Conservation (phyloP, 1,140 invertebrate species). For the Eciton burchellii region DNA sequence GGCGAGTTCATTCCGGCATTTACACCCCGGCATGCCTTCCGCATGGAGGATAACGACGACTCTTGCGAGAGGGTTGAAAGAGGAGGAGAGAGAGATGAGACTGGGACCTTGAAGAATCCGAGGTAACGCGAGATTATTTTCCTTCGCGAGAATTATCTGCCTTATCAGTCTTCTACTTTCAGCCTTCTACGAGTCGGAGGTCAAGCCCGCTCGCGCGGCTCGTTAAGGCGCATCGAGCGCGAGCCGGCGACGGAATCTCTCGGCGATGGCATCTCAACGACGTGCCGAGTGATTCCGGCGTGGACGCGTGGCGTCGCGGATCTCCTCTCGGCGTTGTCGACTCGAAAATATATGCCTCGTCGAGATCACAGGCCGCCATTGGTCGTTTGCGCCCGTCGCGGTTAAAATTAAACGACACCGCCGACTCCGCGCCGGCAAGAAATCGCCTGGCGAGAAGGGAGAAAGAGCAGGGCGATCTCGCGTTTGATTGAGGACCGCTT, state of each 20-base stretch:
- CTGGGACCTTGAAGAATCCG: too few species aligned
- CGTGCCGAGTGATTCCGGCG: slow-evolving; percentile 52
- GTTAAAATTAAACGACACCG: slow-evolving; percentile 75
- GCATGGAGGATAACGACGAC: slow-evolving; percentile 52
- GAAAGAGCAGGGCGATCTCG: too few species aligned
- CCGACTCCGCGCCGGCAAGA: slow-evolving; percentile 11
- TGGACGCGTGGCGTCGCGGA: slow-evolving; percentile 71
- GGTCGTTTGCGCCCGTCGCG: slow-evolving; percentile 65
- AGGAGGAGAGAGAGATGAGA: too few species aligned
- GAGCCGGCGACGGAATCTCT: slow-evolving; percentile 50
- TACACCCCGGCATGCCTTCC: too few species aligned
- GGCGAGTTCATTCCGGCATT: slow-evolving; percentile 50
- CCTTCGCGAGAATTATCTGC: too few species aligned
- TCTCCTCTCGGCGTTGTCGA: slow-evolving; percentile 72
- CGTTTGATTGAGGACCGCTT: too few species aligned
- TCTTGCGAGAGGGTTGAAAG: slow-evolving; percentile 28
- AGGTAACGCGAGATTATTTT: too few species aligned
- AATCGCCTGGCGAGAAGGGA: slow-evolving; percentile 57
- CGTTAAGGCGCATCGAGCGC: neutral
- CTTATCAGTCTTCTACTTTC: too few species aligned
- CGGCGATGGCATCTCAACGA: slow-evolving; percentile 64
- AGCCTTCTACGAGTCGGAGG: too few species aligned
- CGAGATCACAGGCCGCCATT: slow-evolving; percentile 75
- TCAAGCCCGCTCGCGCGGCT: neutral
- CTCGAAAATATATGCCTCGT: slow-evolving; percentile 74